These are phyloP conservation scores for Clavelina lepadiformis DNA, from an alignment of 23 tunicate species.

Conservation along the genomic window DNA sequence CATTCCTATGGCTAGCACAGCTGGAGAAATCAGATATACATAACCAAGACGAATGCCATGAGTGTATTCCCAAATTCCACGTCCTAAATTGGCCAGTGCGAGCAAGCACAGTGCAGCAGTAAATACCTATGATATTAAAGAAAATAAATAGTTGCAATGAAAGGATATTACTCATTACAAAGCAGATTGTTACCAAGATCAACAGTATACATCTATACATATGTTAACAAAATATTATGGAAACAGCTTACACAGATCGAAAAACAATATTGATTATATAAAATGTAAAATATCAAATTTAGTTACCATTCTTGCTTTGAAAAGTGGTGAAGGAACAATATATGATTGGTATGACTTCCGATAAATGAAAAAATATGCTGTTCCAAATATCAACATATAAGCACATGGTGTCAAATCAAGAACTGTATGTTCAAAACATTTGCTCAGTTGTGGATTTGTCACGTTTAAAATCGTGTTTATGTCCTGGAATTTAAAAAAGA, in stretches of 20 bases:
- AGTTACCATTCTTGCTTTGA: slow-evolving; percentile 32
- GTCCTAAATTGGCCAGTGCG: slow-evolving; percentile 33
- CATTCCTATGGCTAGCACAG: slow-evolving; percentile 40
- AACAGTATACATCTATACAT: too few species aligned
- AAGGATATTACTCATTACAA: too few species aligned
- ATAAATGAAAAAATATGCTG: slow-evolving; percentile 20
- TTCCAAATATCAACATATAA: slow-evolving; percentile 30
- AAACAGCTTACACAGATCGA: background rate
- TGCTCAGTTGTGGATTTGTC: slow-evolving; percentile 27
- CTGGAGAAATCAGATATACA: slow-evolving; percentile 44
- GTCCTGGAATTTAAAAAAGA: slow-evolving; percentile 4
- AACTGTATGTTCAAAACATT: slow-evolving; percentile 37
- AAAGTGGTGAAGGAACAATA: slow-evolving; percentile 25
- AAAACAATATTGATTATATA: background rate
- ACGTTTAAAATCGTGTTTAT: slow-evolving; percentile 7
- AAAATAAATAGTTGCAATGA: background rate
- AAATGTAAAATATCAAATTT: background rate
- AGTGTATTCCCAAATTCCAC: slow-evolving; percentile 32
- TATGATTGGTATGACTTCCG: slow-evolving; percentile 6
- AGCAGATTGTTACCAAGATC: too few species aligned
- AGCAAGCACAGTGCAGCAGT: slow-evolving; percentile 20
- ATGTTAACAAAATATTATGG: too few species aligned
- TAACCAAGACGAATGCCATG: slow-evolving; percentile 11
- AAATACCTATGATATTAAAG: slow-evolving; percentile 7
- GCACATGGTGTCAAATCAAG: slow-evolving; percentile 30